A percentile compares a stretch with the other conserved stretches of the same genome.
Conservation (phyloP, 2,797 vertebrate genomes). For the Phalanger gymnotis region DNA sequence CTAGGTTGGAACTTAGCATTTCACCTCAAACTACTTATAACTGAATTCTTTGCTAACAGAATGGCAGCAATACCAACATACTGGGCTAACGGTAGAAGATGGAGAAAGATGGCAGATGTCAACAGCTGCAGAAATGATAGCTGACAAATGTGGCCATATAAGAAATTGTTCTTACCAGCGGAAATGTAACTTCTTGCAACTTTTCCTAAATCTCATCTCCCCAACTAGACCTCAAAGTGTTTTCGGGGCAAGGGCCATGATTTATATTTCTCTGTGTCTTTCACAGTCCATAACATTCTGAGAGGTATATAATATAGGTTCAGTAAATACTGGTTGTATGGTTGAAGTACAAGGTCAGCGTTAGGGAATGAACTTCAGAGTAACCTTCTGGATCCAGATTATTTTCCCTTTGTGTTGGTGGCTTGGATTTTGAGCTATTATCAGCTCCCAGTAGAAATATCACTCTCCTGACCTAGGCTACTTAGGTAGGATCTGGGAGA, state of each 20-base stretch:
- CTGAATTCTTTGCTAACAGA: slow-evolving; percentile 18
- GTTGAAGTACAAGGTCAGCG: neutral
- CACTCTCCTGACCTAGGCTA: neutral
- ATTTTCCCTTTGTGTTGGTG: neutral
- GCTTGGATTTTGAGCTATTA: slow-evolving; percentile 13
- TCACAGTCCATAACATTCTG: neutral
- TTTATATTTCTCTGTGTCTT: neutral
- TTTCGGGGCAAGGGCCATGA: neutral
- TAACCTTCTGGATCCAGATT: neutral
- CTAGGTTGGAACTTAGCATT: slow-evolving; percentile 1
- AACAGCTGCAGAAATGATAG: neutral
- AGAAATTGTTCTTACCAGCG: neutral
- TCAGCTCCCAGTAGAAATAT: neutral
- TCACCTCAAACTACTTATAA: neutral
- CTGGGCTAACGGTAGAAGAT: neutral
- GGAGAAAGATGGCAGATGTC: neutral
- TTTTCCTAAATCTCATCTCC: neutral
- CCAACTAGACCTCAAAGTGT: neutral
- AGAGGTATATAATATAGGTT: neutral
- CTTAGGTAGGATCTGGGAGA: neutral
- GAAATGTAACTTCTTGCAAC: neutral
- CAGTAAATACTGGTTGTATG: neutral
- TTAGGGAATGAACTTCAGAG: neutral
- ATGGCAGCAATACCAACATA: neutral
- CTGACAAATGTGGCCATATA: neutral